Conservation (phyloP, 1,140 invertebrate genomes). For the Drosophila auraria region DNA sequence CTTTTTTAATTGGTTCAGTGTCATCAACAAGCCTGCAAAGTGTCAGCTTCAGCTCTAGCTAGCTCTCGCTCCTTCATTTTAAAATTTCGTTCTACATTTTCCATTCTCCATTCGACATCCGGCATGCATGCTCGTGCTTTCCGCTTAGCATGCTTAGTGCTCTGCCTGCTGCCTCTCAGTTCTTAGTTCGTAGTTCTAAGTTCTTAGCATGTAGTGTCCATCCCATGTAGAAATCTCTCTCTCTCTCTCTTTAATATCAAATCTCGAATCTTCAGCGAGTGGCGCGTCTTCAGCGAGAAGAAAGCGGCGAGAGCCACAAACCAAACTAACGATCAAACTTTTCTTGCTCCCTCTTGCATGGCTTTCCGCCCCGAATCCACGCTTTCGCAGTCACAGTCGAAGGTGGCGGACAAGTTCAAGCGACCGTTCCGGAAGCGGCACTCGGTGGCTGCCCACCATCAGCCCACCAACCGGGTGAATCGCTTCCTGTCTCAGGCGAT, state of each 20-base stretch:
- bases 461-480: slow-evolving; percentile 94
- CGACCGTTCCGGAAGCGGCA: slow-evolving; percentile 95
- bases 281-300: slow-evolving; percentile 26
- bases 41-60: slow-evolving; percentile 9
- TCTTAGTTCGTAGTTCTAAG: background rate
- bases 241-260: slow-evolving; percentile 4
- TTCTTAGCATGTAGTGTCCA: slow-evolving; percentile 19
- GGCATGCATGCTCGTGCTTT: slow-evolving; percentile 20
- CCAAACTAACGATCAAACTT: slow-evolving; percentile 15
- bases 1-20: slow-evolving; percentile 20
- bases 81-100: background rate
- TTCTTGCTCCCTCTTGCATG: slow-evolving; percentile 44
- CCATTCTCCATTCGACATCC: slow-evolving; percentile 5
- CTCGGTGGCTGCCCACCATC: slow-evolving; percentile 91
- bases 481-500: slow-evolving; percentile 96
- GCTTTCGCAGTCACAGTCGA: slow-evolving; percentile 87
- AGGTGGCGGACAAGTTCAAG: slow-evolving; percentile 94
- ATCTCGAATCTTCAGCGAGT: slow-evolving; percentile 38
- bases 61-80: background rate
- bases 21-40: slow-evolving; percentile 2
- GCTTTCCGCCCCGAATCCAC: slow-evolving; percentile 10
- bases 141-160: slow-evolving; percentile 19
- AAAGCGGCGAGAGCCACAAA: slow-evolving; percentile 7
- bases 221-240: slow-evolving; percentile 15
- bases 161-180: slow-evolving; percentile 24